These are phyloP conservation scores for Mus musculus DNA, from an alignment of 2,113 vertebrate genomes.

Conservation along the genomic window DNA sequence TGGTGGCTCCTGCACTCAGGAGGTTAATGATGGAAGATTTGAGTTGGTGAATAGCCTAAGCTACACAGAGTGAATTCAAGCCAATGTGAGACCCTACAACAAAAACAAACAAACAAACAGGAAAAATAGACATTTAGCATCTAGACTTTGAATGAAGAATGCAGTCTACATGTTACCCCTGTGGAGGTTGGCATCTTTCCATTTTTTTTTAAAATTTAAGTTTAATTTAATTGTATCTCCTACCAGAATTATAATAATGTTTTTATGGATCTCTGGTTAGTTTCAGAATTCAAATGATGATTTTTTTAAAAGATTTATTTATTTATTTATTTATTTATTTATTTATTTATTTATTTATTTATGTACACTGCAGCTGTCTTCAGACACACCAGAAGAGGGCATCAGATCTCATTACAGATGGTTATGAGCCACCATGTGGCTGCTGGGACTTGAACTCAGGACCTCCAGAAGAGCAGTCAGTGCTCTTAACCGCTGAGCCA, in stretches of 20 bases:
- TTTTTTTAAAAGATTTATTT: too few relatives aligned
- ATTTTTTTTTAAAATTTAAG: constrained; percentile 58
- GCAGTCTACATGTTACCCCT: background rate
- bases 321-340: too few relatives aligned
- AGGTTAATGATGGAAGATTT: background rate
- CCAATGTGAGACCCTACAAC: background rate
- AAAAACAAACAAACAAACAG: background rate
- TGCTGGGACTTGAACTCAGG: too few relatives aligned
- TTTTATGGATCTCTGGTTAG: constrained; percentile 58
- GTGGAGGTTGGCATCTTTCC: background rate
- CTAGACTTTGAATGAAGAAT: constrained; percentile 13
- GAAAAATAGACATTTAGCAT: background rate
- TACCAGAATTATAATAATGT: constrained; percentile 46
- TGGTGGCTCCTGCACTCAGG: background rate
- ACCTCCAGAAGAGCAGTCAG: too few relatives aligned
- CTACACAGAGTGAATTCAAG: background rate
- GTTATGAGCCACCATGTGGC: too few relatives aligned
- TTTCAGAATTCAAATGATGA: constrained; percentile 61
- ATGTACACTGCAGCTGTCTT: too few relatives aligned
- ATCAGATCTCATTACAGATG: too few relatives aligned
- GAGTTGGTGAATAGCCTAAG: background rate
- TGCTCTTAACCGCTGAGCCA: too few relatives aligned
- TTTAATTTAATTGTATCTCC: constrained; percentile 46
- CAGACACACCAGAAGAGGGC: too few relatives aligned
- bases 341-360: too few relatives aligned